Evolutionary conservation across 2,888 invertebrate genomes (phyloP), one percentile per base, ranked within the genome.

Genomic region (Brenthis daphne): DNA sequence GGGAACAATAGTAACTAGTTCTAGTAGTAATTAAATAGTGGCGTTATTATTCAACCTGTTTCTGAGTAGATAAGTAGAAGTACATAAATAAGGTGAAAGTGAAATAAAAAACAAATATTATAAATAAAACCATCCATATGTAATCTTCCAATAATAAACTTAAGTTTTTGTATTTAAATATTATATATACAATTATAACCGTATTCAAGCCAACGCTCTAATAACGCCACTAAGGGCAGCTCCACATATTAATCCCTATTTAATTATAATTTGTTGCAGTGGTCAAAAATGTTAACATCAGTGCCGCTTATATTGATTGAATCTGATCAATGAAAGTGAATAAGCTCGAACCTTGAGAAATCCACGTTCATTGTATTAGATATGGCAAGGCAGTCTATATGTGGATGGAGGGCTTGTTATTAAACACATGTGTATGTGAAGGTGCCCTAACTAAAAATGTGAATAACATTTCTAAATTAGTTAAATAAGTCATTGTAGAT

Each of bases 1-100:
- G 71, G 71, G 71, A 72, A 65, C 71, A 71, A 71, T 69, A 72
- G 61, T 43, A 47, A 57, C 33, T 66, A 66, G 29, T 33, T 61
- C 37, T 50, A 54, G 60, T 50, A n/a, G 4, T 60, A 29, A 37
- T 43, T 8, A 16, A 37, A 54, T n/a, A 43, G 56, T 56, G 56
- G 54, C 37, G 55, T 56, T 56, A 56, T 60, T 48, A 11, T 43
- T 1, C 37, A 1, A 43, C 11, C 37, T 8, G 8, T 43, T 11
- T 43, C 37, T 43, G 2, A 43, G 37, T 11, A 43, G 6, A 1
- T 37, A 1, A 11, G 37, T 43, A 33, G 6, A 48, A 58, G 8
- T n/a, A n/a, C n/a, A n/a, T n/a, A 60, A n/a, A 60, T 48, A 3
- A 8, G 48, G 48, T 14, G 4, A 20, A 4, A 43, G 20, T 57